Evolutionary conservation across 1,140 invertebrate species (phyloP).

Genomic region (Arion vulgaris): DNA sequence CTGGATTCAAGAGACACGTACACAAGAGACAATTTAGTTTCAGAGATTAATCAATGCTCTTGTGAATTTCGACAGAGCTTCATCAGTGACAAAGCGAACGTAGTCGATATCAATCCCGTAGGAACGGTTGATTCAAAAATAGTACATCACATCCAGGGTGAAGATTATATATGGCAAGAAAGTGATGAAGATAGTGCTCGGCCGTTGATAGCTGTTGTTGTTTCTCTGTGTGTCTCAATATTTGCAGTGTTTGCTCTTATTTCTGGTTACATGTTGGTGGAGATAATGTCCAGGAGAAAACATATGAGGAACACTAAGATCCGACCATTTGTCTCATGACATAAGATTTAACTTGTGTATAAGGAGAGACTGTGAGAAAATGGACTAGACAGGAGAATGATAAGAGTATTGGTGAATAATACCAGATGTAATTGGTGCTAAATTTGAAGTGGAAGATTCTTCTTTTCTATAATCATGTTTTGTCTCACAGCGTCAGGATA

Average conservation of each 20-base stretch:
- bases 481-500: too few relatives aligned
- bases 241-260: constrained; percentile 49
- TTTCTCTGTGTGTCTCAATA: constrained; percentile 48
- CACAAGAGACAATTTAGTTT: background rate
- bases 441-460: too few relatives aligned
- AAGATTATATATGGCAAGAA: background rate
- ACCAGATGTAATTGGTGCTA: too few relatives aligned
- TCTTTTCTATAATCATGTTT: too few relatives aligned
- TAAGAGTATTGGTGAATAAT: too few relatives aligned
- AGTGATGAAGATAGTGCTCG: constrained; percentile 34
- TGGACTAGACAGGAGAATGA: too few relatives aligned
- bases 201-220: constrained; percentile 47
- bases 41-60: background rate
- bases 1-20: background rate
- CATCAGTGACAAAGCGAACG: background rate
- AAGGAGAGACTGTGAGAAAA: too few relatives aligned
- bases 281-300: constrained; percentile 42
- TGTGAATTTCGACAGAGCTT: background rate
- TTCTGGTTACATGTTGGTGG: constrained; percentile 45
- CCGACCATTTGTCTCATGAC: constrained; percentile 51
- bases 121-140: background rate
- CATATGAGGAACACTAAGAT: constrained; percentile 52
- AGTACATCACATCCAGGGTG: background rate
- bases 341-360: background rate
- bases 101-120: background rate